Evolutionary conservation across 2,797 vertebrate genomes (phyloP).

Genomic region (Squalus acanthias): DNA sequence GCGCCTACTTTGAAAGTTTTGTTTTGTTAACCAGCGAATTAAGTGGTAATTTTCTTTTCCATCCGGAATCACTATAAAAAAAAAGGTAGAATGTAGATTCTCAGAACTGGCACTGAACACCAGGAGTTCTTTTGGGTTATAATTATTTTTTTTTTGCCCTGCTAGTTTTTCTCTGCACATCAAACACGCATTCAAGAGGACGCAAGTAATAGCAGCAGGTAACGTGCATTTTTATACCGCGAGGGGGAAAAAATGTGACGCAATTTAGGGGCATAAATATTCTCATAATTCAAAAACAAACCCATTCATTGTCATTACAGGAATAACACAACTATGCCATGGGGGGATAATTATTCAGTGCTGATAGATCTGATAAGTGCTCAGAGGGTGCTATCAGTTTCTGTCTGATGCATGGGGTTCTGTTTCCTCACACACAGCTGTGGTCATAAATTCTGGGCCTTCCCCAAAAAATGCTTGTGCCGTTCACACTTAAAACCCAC

Average conservation of each 20-base stretch:
- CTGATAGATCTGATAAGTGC: conserved; percentile 17
- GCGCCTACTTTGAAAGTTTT: not conserved
- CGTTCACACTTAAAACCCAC: not conserved
- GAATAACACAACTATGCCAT: not conserved
- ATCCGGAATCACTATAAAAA: not conserved
- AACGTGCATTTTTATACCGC: not conserved
- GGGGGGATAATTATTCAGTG: not conserved
- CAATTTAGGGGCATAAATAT: not conserved
- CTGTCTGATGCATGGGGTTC: not conserved
- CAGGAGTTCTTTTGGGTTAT: not conserved
- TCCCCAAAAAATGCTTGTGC: not conserved
- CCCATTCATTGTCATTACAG: not conserved
- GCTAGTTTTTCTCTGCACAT: not conserved
- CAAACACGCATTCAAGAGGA: not conserved
- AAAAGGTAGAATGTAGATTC: not conserved
- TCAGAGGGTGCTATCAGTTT: conserved; percentile 6
- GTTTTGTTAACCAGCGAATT: not conserved
- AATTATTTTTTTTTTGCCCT: not conserved
- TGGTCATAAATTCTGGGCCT: conserved; percentile 19
- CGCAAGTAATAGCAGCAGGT: not conserved
- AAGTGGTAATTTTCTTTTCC: not conserved
- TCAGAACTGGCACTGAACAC: not conserved
- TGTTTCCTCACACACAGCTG: conserved; percentile 1
- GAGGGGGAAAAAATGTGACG: not conserved
- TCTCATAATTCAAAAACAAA: conserved; percentile 8